Conservation (phyloP, 1,140 invertebrate genomes). For the Doryteuthis pealeii region DNA sequence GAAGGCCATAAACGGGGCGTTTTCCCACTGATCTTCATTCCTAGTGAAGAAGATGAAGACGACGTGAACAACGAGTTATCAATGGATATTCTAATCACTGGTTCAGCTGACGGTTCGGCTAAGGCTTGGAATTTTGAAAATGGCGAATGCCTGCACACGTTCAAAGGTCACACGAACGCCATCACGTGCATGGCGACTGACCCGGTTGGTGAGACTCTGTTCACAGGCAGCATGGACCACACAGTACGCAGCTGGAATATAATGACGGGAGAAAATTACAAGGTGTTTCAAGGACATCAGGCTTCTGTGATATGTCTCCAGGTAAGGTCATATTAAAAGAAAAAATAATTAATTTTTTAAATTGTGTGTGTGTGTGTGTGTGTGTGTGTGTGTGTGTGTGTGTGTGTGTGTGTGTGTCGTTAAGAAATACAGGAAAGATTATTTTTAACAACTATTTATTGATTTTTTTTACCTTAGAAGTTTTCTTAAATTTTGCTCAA, state of each 20-base stretch:
- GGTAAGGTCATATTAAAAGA: constrained; percentile 49
- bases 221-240: constrained; percentile 63
- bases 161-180: constrained; percentile 61
- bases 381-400: too few species aligned
- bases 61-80: constrained; percentile 47
- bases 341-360: too few species aligned
- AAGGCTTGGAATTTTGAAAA: constrained; percentile 63
- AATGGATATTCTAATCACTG: constrained; percentile 62
- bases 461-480: too few species aligned
- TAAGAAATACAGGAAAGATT: too few species aligned
- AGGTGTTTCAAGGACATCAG: constrained; percentile 62
- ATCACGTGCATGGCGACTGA: constrained; percentile 63
- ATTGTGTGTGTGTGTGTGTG: too few species aligned
- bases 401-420: too few species aligned
- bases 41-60: constrained; percentile 56
- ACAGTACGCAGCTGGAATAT: constrained; percentile 63
- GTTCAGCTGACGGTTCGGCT: constrained; percentile 63
- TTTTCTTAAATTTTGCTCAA: too few species aligned
- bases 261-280: constrained; percentile 55
- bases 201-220: constrained; percentile 56
- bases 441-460: too few species aligned
- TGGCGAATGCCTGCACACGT: constrained; percentile 59
- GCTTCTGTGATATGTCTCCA: constrained; percentile 63
- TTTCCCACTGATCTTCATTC: constrained; percentile 64
- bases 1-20: constrained; percentile 64